A percentile compares a stretch with the other conserved stretches of the same genome.
Evolutionary conservation across 35 echinoderm and acorn worm species (phyloP).

Genomic region (Chiridota heheva): DNA sequence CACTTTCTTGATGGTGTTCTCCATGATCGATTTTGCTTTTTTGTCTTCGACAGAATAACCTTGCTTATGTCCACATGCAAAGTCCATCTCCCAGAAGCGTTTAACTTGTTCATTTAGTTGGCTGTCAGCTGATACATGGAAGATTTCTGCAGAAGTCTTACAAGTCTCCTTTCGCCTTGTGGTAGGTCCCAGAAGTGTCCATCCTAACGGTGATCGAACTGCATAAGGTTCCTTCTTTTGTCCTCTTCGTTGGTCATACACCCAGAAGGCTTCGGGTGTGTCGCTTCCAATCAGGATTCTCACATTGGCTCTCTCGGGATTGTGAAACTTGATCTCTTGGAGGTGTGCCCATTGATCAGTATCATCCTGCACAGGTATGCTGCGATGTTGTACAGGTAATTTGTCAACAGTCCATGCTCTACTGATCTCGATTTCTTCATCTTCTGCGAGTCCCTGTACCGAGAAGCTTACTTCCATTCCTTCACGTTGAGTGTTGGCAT

Average conservation of each 20-base stretch:
- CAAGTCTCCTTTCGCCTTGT: neutral
- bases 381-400: neutral
- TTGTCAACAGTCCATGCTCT: constrained; percentile 3
- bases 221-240: constrained; percentile 23
- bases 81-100: constrained; percentile 35
- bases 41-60: constrained; percentile 32
- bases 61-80: neutral
- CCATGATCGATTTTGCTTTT: constrained; percentile 1
- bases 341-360: neutral
- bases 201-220: constrained; percentile 1
- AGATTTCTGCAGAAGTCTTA: neutral
- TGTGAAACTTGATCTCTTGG: neutral
- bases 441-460: neutral
- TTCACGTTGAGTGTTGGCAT: neutral
- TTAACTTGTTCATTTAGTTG: constrained; percentile 1
- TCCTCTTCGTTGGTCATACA: constrained; percentile 25
- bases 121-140: neutral
- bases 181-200: constrained; percentile 30
- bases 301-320: neutral
- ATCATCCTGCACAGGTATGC: constrained; percentile 4
- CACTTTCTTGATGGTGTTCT: neutral
- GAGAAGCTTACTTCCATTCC: constrained; percentile 16
- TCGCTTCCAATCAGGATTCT: constrained; percentile 31
- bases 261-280: constrained; percentile 39
- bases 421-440: neutral